These are phyloP conservation scores for Chaetura pelagica DNA, from an alignment of 2,113 vertebrate species.

Conservation along the genomic window DNA sequence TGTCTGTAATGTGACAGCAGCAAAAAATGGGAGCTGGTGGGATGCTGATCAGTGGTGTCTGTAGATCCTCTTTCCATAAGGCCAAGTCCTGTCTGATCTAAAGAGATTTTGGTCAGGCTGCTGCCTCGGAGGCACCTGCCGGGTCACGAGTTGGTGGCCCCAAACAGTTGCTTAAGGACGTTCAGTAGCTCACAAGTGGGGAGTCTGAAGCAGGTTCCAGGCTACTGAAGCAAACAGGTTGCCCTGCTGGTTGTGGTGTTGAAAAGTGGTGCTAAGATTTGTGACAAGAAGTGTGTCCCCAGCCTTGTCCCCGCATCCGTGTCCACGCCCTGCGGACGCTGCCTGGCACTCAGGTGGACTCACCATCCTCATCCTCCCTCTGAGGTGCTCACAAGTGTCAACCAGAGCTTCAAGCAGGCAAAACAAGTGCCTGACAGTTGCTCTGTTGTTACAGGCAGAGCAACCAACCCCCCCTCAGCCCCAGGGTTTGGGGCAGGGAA, in stretches of 20 bases:
- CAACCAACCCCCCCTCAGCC: background rate
- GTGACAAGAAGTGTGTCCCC: background rate
- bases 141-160: background rate
- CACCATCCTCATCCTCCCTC: background rate
- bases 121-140: background rate
- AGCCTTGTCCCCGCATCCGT: too few relatives aligned
- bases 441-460: accelerated
- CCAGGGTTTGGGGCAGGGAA: too few relatives aligned
- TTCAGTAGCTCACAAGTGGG: accelerated
- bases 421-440: accelerated
- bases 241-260: background rate
- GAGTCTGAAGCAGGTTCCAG: background rate
- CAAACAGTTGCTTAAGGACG: accelerated
- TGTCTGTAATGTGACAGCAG: background rate
- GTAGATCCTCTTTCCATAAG: accelerated
- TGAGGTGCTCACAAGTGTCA: accelerated
- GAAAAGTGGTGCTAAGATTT: accelerated
- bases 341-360: accelerated
- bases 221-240: background rate
- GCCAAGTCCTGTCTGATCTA: background rate
- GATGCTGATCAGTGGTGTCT: background rate
- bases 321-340: too few relatives aligned
- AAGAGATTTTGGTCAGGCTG: too few relatives aligned
- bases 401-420: accelerated
- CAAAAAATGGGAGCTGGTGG: accelerated